Percentiles rank a stretch among this genome's conserved stretches.
phyloP scores from a whole-genome alignment of 2,797 vertebrate genomes.

The Galago senegalensis region DNA sequence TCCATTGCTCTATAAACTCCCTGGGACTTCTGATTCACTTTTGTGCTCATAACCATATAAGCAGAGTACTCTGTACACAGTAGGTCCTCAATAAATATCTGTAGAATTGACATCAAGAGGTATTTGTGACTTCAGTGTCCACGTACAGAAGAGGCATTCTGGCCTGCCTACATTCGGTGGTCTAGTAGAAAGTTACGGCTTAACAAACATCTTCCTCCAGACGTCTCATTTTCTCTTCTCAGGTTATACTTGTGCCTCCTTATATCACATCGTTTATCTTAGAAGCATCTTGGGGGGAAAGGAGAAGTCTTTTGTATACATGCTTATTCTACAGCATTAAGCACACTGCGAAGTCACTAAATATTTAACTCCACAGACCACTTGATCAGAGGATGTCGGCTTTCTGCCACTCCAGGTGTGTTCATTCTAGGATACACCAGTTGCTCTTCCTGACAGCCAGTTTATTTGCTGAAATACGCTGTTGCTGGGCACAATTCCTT shows the following conservation, averaged over 20 bases:
- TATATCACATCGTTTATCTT: slow-evolving; percentile 19
- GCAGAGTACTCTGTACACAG: background rate
- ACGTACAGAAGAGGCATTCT: background rate
- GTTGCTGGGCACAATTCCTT: slow-evolving; percentile 57
- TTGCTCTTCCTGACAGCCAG: slow-evolving; percentile 26
- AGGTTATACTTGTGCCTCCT: slow-evolving; percentile 23
- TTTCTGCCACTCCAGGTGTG: background rate
- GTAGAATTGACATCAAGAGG: background rate
- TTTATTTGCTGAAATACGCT: background rate
- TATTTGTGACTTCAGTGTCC: slow-evolving; percentile 4
- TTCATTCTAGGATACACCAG: background rate
- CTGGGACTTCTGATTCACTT: background rate
- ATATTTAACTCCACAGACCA: slow-evolving; percentile 32
- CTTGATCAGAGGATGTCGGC: background rate
- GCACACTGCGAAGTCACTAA: slow-evolving; percentile 19
- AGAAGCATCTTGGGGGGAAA: background rate
- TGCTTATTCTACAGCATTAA: background rate
- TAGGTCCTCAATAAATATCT: background rate
- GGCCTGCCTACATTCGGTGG: background rate
- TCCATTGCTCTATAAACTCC: background rate
- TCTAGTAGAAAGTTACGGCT: slow-evolving; percentile 11
- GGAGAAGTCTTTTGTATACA: background rate
- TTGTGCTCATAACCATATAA: background rate
- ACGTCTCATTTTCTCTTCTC: background rate
- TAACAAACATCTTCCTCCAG: slow-evolving; percentile 36